Evolutionary conservation across 2,113 vertebrate species (phyloP).

Genomic region (Mystacornis crossleyi): DNA sequence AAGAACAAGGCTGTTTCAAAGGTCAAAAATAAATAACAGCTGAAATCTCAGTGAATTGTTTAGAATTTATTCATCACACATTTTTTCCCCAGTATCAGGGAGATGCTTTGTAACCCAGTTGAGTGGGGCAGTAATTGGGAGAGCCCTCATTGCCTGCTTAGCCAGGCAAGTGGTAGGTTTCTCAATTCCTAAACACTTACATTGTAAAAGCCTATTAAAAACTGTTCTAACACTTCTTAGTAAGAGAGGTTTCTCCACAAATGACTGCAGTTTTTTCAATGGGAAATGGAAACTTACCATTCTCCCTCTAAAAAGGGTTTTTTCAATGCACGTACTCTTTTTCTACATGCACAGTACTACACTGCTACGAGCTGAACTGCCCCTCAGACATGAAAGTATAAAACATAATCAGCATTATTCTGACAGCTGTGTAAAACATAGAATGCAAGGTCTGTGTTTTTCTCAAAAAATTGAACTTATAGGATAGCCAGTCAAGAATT

Average conservation of each 20-base stretch:
- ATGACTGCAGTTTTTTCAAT: neutral
- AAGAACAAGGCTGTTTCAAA: neutral
- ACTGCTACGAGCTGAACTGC: neutral
- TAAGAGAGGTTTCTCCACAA: neutral
- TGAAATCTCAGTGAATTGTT: neutral
- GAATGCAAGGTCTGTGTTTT: neutral
- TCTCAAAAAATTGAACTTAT: neutral
- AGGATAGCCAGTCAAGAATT: neutral
- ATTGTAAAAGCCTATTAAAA: neutral
- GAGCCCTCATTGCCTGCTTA: neutral
- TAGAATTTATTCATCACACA: neutral
- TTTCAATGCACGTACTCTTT: neutral
- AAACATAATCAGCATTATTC: neutral
- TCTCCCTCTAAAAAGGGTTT: neutral
- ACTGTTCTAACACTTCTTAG: neutral
- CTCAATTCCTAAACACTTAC: neutral
- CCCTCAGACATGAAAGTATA: neutral
- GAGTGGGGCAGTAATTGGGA: neutral
- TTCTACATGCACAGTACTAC: neutral
- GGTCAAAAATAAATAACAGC: neutral
- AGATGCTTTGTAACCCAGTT: neutral
- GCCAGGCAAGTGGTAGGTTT: neutral
- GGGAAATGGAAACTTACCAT: neutral
- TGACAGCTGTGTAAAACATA: neutral
- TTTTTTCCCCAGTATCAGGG: neutral